Evolutionary conservation across 2,888 invertebrate species (phyloP), one percentile per base, ranked within the genome.

Genomic region (Micoletzkya japonica): DNA sequence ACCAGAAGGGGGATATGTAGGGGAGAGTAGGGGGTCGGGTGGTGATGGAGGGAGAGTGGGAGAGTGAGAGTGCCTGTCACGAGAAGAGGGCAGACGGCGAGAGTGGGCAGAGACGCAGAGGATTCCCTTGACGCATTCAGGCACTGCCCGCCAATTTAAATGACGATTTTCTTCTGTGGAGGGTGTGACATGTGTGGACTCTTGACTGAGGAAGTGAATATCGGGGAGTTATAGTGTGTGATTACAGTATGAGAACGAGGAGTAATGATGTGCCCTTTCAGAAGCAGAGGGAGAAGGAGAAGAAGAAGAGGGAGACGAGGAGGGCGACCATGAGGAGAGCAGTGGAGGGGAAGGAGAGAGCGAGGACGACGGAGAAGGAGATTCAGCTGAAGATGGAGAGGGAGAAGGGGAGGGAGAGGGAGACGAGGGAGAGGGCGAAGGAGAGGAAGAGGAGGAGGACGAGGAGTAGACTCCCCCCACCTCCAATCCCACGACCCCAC

Each of bases 221-320:
- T 44, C 10, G 20, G 44, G 10, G 44, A 44, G 10, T 44, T 10
- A 14, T 44, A 44, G n/a, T n/a, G n/a, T n/a, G n/a, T n/a, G n/a
- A n/a, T n/a, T n/a, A n/a, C n/a, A n/a, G n/a, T n/a, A 44, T 60
- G 63, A 70, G 63, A 32, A 74, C 63, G 71, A 56, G 28, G 66
- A 52, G 36, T 17, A 20, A 4, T 52, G 28, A n/a, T n/a, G n/a
- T n/a, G n/a, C n/a, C n/a, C n/a, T n/a, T 54, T 54, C 56, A 30
- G 68, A 58, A 32, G 68, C 36, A 44, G 68, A 44, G 32, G 66
- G 24, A 44, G 57, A 30, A 34, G 68, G 20, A 49, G 64, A 64
- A 6, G 44, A 32, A 57, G 67, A 39, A 24, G 67, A 44, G 32
- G 32, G 36, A 26, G 58, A 32, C 20, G 68, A n/a, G 30, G 56